Percentiles rank a stretch among this genome's conserved stretches.
Conservation (phyloP, 2,888 invertebrate species). For the Odontomyia ornata region DNA sequence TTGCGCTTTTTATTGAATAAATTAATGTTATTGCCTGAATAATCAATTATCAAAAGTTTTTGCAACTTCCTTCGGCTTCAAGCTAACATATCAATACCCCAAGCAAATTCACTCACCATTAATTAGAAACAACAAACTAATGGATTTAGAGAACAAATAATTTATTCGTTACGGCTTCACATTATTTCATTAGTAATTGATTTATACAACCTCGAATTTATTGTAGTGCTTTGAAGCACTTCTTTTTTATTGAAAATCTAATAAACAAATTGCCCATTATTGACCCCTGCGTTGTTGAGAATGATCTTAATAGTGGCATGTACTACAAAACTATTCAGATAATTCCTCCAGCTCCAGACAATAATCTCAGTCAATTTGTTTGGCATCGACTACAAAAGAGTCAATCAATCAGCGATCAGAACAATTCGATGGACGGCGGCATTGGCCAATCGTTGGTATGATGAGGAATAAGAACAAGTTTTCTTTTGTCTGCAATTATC, state of each 20-base stretch:
- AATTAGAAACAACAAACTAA: conserved; percentile 17
- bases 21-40: too few relatives aligned
- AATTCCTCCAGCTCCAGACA: conserved; percentile 2
- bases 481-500: conserved; percentile 27
- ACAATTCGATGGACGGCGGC: conserved; percentile 11
- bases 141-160: neutral
- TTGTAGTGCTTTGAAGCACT: neutral
- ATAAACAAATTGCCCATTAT: conserved; percentile 38
- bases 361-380: conserved; percentile 40
- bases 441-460: conserved; percentile 13
- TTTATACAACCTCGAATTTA: conserved; percentile 5
- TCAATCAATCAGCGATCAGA: conserved; percentile 42
- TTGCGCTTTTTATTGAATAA: too few relatives aligned
- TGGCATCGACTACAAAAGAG: conserved; percentile 31
- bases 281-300: conserved; percentile 26
- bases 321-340: neutral
- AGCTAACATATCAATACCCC: too few relatives aligned
- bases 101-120: too few relatives aligned
- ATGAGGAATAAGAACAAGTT: neutral
- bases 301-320: neutral
- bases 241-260: neutral
- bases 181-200: conserved; percentile 28
- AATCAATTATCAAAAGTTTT: too few relatives aligned
- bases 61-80: too few relatives aligned
- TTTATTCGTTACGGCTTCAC: neutral